These are phyloP conservation scores for Acrocera orbiculus DNA, from an alignment of 2,888 invertebrate genomes.

Conservation along the genomic window DNA sequence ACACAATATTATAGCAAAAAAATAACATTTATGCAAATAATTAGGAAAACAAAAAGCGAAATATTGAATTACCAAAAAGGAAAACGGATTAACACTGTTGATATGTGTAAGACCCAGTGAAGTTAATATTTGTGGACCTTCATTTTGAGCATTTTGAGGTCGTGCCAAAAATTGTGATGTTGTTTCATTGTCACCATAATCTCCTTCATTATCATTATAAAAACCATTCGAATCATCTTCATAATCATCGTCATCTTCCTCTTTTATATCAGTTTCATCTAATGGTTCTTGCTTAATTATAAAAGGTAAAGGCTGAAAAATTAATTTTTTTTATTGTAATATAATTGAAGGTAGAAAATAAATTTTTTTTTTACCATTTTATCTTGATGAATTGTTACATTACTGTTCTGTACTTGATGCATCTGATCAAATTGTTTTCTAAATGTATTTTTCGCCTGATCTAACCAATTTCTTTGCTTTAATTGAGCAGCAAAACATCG, in stretches of 20 bases:
- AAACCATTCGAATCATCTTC: conserved; percentile 5
- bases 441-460: conserved; percentile 11
- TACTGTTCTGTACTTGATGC: neutral
- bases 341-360: neutral
- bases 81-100: conserved; percentile 14
- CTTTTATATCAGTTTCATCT: conserved; percentile 22
- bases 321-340: neutral
- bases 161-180: too few species aligned
- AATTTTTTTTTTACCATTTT: neutral
- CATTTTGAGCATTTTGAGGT: neutral
- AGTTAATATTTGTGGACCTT: conserved; percentile 16
- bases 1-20: too few species aligned
- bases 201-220: neutral
- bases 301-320: conserved; percentile 23
- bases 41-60: too few species aligned
- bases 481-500: conserved; percentile 28
- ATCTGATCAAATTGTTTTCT: neutral
- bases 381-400: neutral
- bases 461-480: conserved; percentile 28
- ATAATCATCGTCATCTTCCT: conserved; percentile 12
- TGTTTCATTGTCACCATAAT: too few species aligned
- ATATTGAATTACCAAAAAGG: conserved; percentile 13
- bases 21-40: too few species aligned
- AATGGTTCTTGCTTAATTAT: conserved; percentile 28
- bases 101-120: conserved; percentile 18